Conservation (phyloP, 2,797 vertebrate genomes). For the Fistularia tabacaria region DNA sequence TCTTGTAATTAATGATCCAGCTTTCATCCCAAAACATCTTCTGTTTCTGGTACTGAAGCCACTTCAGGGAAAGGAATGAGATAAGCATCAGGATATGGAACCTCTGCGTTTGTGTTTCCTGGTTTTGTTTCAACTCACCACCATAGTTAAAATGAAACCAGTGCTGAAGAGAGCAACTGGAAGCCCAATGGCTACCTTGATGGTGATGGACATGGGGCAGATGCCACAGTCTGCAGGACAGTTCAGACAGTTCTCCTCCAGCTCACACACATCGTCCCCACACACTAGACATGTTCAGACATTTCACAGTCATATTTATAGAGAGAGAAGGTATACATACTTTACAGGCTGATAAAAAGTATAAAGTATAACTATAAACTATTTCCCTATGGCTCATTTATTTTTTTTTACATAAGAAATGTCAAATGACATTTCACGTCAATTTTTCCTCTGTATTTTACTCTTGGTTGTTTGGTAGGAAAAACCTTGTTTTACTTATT, state of each 20-base stretch:
- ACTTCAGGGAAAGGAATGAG: conserved; percentile 48
- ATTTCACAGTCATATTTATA: neutral
- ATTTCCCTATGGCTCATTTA: too few species aligned
- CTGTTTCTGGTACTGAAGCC: conserved; percentile 82
- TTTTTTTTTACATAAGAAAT: too few species aligned
- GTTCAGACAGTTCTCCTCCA: conserved; percentile 74
- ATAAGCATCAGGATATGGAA: conserved; percentile 7
- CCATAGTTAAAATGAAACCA: conserved; percentile 75
- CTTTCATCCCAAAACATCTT: conserved; percentile 83
- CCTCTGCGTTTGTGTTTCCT: conserved; percentile 2
- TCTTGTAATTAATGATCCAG: conserved; percentile 79
- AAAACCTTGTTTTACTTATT: too few species aligned
- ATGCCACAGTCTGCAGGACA: conserved; percentile 79
- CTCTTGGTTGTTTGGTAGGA: too few species aligned
- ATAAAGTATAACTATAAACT: too few species aligned
- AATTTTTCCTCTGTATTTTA: too few species aligned
- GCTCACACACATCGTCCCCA: conserved; percentile 71
- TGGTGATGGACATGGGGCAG: conserved; percentile 74
- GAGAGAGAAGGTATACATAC: too few species aligned
- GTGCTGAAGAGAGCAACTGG: conserved; percentile 73
- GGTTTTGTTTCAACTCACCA: conserved; percentile 61
- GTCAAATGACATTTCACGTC: too few species aligned
- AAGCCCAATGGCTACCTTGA: conserved; percentile 75
- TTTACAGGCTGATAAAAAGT: too few species aligned
- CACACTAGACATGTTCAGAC: conserved; percentile 60